Percentiles rank a stretch among this genome's conserved stretches.
Conservation (phyloP, 2,113 vertebrate genomes). For the Mirza zaza region DNA sequence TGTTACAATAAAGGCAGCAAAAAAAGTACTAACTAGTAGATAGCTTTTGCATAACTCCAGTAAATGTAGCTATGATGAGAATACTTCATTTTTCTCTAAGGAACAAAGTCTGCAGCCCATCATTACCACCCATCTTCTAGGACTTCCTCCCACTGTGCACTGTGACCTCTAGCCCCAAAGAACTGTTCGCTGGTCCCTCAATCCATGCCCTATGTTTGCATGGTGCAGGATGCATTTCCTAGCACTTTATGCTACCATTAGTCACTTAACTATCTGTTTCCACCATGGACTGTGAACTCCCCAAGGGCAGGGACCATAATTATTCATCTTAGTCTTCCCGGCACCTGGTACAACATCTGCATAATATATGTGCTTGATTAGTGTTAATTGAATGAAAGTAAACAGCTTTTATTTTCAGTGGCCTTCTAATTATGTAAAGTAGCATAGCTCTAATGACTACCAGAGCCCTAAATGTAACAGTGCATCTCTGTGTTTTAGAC, state of each 20-base stretch:
- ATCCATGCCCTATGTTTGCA: fast-evolving
- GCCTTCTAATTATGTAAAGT: slow-evolving; percentile 65
- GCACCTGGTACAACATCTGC: slow-evolving; percentile 60
- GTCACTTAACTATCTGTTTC: background rate
- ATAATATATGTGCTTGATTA: slow-evolving; percentile 62
- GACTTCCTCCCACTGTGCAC: background rate
- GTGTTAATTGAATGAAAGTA: slow-evolving; percentile 61
- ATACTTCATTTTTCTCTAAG: background rate
- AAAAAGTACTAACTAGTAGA: background rate
- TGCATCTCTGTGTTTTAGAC: slow-evolving; percentile 21
- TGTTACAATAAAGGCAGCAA: slow-evolving; percentile 7
- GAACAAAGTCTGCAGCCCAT: background rate
- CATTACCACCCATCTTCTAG: no score
- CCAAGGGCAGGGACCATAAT: background rate
- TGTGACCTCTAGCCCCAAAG: background rate
- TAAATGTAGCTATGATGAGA: background rate
- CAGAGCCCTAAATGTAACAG: slow-evolving; percentile 39
- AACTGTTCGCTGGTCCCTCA: background rate
- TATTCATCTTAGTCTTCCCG: slow-evolving; percentile 53
- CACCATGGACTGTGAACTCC: background rate
- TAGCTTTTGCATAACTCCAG: background rate
- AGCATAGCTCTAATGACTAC: slow-evolving; percentile 16
- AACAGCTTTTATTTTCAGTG: slow-evolving; percentile 66
- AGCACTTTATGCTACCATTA: background rate
- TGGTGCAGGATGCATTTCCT: background rate